Evolutionary conservation across 2,888 invertebrate species (phyloP).

Genomic region (Sarcophaga caerulescens): DNA sequence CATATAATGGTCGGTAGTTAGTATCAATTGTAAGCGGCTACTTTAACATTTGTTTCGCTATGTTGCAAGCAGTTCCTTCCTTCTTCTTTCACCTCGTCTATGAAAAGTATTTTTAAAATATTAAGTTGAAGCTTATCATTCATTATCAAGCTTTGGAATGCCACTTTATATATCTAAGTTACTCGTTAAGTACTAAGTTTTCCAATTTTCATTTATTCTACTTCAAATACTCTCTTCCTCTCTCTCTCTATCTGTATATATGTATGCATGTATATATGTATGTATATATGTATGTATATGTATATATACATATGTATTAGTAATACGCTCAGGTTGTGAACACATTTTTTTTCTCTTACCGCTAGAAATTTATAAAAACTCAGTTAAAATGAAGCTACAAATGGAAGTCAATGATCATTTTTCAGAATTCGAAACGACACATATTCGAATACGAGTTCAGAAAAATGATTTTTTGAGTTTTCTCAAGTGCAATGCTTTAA

Average conservation of each 20-base stretch:
- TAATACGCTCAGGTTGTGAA: constrained; percentile 81
- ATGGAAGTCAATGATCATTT: constrained; percentile 36
- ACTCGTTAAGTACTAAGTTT: constrained; percentile 24
- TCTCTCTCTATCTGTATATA: no score
- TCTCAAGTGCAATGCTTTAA: constrained; percentile 47
- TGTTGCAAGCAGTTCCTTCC: constrained; percentile 20
- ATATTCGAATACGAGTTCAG: not conserved
- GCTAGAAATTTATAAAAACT: constrained; percentile 25
- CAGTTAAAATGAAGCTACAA: constrained; percentile 31
- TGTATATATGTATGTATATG: no score
- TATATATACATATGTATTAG: not conserved
- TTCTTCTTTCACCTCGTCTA: constrained; percentile 49
- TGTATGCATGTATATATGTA: no score
- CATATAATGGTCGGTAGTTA: constrained; percentile 83
- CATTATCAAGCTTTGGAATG: constrained; percentile 45
- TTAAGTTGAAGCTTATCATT: constrained; percentile 69
- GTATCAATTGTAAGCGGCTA: constrained; percentile 79
- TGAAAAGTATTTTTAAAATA: constrained; percentile 59
- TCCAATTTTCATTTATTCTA: constrained; percentile 25
- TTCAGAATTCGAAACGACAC: not conserved
- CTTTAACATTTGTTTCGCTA: constrained; percentile 30
- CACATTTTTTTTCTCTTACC: constrained; percentile 51
- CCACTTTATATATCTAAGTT: constrained; percentile 68
- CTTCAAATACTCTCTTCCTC: not conserved
- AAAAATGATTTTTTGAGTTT: not conserved